A percentile compares a stretch with the other conserved stretches of the same genome.
These are phyloP conservation scores for Drosophila barbarae DNA, from an alignment of 2,888 invertebrate species.

Conservation along the genomic window DNA sequence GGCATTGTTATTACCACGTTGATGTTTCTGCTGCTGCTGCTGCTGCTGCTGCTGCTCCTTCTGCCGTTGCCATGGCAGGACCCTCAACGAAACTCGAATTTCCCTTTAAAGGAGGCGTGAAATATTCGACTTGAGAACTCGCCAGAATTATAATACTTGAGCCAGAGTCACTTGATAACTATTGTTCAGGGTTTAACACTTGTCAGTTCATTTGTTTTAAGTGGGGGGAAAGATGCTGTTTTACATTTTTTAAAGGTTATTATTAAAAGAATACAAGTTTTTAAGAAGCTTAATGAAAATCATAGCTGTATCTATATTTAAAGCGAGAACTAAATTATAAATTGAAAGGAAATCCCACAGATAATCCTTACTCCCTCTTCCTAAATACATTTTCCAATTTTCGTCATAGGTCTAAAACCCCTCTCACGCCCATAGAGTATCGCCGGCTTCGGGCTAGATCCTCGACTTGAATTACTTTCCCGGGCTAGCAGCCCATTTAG, in stretches of 20 bases:
- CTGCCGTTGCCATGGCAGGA: slow-evolving; percentile 21
- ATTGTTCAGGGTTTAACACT: slow-evolving; percentile 20
- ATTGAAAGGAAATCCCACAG: no score
- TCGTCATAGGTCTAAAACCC: background rate
- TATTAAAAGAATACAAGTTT: no score
- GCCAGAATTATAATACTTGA: slow-evolving; percentile 32
- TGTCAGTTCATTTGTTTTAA: slow-evolving; percentile 23
- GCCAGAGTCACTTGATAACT: slow-evolving; percentile 24
- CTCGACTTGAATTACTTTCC: slow-evolving; percentile 44
- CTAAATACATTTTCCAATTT: background rate
- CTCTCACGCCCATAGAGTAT: slow-evolving; percentile 46
- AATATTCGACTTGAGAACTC: slow-evolving; percentile 31
- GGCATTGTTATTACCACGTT: slow-evolving; percentile 66
- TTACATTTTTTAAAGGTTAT: no score
- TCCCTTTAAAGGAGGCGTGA: slow-evolving; percentile 37
- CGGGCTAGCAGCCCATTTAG: slow-evolving; percentile 50
- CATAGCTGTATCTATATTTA: no score
- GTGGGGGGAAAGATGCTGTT: no score
- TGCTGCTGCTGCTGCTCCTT: slow-evolving; percentile 27
- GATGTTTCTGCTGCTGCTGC: slow-evolving; percentile 41
- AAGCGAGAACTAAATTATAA: no score
- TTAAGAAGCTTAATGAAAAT: no score
- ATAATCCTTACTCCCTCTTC: background rate
- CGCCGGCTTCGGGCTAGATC: background rate
- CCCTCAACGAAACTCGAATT: slow-evolving; percentile 38